Base-by-base conservation (phyloP, 2,888 invertebrate genomes). In the Scaeva pyrastri region DNA sequence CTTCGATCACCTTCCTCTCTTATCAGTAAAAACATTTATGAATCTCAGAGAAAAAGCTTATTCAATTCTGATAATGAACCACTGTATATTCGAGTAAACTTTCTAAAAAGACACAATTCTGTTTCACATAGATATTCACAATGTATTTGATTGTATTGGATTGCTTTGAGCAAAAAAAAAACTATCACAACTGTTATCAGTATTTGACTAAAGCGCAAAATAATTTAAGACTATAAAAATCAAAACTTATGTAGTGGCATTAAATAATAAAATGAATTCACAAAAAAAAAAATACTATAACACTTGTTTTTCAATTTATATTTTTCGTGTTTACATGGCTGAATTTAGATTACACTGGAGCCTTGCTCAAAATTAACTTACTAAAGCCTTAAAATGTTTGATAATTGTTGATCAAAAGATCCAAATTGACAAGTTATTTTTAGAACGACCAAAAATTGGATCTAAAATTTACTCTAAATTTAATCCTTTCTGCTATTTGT, bases 11-110 rank as follows among this genome's bases (percentile, higher is more conserved):
- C 64, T 45, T 19, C 50, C 39, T 50, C n/a, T 23, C 52, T 68
- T 68, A 50, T 68, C 52, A 68, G 3, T 5, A 31, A 31, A 52
- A 10, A 2, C 21, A 0, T 12, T 14, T 39, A n/a, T 16, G 14
- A 21, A 50, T 68, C 66, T 31, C 31, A 4, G 36, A 36, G 48
- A 21, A 21, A 19, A 45, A 43, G 43, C n/a, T 64, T 19, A 41
- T 43, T n/a, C 6, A 5, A 52, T 16, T 19, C 39, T 68, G 68
- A 52, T 68, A 68, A 68, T 68, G 68, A 68, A 68, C 68, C 8
- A 31, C 3, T 31, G 31, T 68, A 39, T 52, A 68, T 66, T 66
- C 68, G 68, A 68, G 39, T 52, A n/a, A 68, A 68, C 68, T 68
- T 68, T 68, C 68, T 23, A 68, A 68, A 68, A 50, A 48, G 21